These are phyloP conservation scores for Umimayanthus chanpuru DNA, from an alignment of 92 coral and sea anemone species.

Conservation along the genomic window DNA sequence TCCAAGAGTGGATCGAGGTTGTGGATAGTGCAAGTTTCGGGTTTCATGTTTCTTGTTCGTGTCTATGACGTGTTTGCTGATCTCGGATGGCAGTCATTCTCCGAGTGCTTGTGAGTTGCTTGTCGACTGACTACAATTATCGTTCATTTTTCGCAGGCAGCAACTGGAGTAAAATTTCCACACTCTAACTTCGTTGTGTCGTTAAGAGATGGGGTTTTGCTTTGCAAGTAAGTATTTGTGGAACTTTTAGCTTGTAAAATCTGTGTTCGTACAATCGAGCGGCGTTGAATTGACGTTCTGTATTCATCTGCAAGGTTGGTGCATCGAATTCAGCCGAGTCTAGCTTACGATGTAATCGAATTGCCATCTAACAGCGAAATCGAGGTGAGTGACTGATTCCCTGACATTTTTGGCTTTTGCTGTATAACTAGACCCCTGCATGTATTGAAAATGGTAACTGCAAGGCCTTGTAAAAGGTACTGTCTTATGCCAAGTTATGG, in stretches of 20 bases:
- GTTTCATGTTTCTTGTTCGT: slow-evolving; percentile 66
- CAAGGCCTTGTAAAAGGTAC: not conserved
- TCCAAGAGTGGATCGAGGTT: slow-evolving; percentile 87
- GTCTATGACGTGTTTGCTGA: slow-evolving; percentile 2
- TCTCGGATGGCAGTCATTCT: not conserved
- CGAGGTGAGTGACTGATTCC: slow-evolving; percentile 16
- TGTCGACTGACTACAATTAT: not conserved
- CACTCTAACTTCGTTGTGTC: slow-evolving; percentile 41
- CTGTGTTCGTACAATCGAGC: not conserved
- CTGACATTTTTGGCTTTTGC: not conserved
- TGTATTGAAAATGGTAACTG: not conserved
- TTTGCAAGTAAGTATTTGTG: slow-evolving; percentile 36
- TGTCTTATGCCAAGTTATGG: not conserved
- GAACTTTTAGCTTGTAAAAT: not conserved
- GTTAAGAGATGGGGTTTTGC: slow-evolving; percentile 43
- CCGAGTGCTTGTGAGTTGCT: not conserved
- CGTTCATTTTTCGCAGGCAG: slow-evolving; percentile 9
- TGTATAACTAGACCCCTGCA: not conserved
- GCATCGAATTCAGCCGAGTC: slow-evolving; percentile 41
- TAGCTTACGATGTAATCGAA: slow-evolving; percentile 43
- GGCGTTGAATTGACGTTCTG: not conserved
- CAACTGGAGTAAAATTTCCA: slow-evolving; percentile 35
- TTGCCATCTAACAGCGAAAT: slow-evolving; percentile 36
- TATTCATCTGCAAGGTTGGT: slow-evolving; percentile 11
- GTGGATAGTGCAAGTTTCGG: slow-evolving; percentile 25